A percentile compares a stretch with the other conserved stretches of the same genome.
Conservation (phyloP, 2,888 invertebrate genomes). For the Tetranychus piercei region DNA sequence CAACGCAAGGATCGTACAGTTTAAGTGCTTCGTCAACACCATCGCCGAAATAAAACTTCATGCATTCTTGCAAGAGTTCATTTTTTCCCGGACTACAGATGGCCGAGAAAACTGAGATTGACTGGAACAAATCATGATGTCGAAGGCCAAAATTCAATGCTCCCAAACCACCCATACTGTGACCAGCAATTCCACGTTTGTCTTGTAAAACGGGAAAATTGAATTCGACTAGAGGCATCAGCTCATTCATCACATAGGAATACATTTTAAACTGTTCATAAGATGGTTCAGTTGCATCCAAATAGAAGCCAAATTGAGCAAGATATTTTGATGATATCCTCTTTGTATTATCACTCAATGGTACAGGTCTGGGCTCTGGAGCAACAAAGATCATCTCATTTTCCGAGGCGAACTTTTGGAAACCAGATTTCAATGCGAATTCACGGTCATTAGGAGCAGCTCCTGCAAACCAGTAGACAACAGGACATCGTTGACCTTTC, state of each 20-base stretch:
- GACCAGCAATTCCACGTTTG: conserved; percentile 1
- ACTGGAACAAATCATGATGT: not conserved
- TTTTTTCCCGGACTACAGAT: not conserved
- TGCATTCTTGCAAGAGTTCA: not conserved
- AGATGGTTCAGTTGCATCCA: conserved; percentile 2
- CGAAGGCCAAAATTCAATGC: not conserved
- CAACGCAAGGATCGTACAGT: not conserved
- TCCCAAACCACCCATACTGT: not conserved
- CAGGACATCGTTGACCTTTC: not conserved
- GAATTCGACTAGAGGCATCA: not conserved
- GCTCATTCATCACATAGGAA: not conserved
- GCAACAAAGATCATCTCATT: not conserved
- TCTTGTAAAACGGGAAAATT: conserved; percentile 6
- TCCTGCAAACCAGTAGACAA: not conserved
- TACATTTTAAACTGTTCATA: conserved; percentile 6
- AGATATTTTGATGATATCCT: not conserved
- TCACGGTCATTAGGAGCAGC: not conserved
- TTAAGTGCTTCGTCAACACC: not conserved
- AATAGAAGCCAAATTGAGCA: conserved; percentile 1
- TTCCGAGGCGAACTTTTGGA: conserved; percentile 3
- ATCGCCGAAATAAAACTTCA: not conserved
- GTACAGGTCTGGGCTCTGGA: not conserved
- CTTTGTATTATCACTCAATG: not conserved
- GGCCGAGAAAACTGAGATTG: not conserved
- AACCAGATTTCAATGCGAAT: not conserved